Conservation (phyloP, 2,797 vertebrate species). For the Bucorvus abyssinicus region DNA sequence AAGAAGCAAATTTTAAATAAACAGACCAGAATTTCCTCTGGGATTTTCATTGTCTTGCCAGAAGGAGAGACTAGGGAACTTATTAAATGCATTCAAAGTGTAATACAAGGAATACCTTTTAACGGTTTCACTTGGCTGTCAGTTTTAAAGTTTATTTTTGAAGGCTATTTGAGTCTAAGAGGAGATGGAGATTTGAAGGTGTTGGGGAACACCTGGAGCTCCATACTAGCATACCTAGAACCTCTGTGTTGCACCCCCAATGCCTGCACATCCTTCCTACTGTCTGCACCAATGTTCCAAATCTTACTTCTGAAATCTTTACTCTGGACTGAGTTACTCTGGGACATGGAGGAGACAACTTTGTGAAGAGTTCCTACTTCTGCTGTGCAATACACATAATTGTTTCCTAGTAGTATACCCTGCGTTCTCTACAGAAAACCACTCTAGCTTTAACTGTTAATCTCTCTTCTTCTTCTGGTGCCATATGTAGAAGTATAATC, state of each 20-base stretch:
- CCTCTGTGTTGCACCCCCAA: not conserved
- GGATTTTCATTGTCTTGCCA: constrained; percentile 13
- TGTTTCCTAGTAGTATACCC: not conserved
- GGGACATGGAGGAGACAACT: not conserved
- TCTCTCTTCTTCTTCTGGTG: not conserved
- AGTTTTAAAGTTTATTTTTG: not conserved
- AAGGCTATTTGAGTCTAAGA: not conserved
- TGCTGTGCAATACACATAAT: not conserved
- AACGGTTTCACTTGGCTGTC: not conserved
- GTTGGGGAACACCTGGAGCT: not conserved
- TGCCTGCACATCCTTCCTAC: not conserved
- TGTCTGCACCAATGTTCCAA: not conserved
- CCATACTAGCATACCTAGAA: too few relatives aligned
- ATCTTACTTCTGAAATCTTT: not conserved
- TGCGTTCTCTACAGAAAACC: not conserved
- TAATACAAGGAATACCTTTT: not conserved
- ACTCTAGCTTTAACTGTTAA: not conserved
- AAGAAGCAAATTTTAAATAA: constrained; percentile 35
- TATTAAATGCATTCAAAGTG: not conserved
- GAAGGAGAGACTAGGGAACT: not conserved
- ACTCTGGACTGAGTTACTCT: not conserved
- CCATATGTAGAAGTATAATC: not conserved
- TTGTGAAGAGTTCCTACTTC: not conserved
- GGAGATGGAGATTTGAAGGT: not conserved
- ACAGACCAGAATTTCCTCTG: constrained; percentile 28